Conservation (phyloP, 2,797 vertebrate species). For the Dendrocincla fuliginosa region DNA sequence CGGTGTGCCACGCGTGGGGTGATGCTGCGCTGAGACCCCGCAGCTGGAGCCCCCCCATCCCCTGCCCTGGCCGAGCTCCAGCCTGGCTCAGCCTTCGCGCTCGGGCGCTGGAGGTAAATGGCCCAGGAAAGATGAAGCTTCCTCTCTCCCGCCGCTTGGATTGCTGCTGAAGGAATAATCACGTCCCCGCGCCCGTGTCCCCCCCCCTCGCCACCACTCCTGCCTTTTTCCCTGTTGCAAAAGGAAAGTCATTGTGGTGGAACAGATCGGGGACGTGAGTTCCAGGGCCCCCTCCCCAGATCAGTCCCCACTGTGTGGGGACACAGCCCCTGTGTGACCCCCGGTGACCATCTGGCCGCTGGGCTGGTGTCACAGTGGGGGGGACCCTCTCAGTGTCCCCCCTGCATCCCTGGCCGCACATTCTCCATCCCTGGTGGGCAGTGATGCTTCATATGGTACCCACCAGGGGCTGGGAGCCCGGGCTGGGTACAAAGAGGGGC, state of each 20-base stretch:
- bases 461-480: accelerated
- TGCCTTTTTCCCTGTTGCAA: not conserved
- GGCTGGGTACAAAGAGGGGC: accelerated
- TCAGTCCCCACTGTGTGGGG: not conserved
- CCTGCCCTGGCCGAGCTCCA: slow-evolving; percentile 23
- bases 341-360: not conserved
- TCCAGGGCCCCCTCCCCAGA: not conserved
- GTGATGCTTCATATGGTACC: not conserved
- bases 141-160: slow-evolving; percentile 51
- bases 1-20: not conserved
- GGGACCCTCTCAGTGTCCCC: not conserved
- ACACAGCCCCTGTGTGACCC: not conserved
- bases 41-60: not conserved
- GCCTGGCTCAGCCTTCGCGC: slow-evolving; percentile 39
- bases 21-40: not conserved
- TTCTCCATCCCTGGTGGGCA: accelerated
- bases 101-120: slow-evolving; percentile 36
- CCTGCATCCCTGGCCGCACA: accelerated
- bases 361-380: not conserved
- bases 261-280: not conserved
- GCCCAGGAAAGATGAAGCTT: slow-evolving; percentile 68
- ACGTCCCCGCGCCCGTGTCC: not conserved
- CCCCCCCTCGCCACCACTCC: not conserved
- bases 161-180: slow-evolving; percentile 66
- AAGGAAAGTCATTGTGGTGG: slow-evolving; percentile 55